phyloP scores from a whole-genome alignment of 1,140 invertebrate genomes.

The Procambarus virginalis region DNA sequence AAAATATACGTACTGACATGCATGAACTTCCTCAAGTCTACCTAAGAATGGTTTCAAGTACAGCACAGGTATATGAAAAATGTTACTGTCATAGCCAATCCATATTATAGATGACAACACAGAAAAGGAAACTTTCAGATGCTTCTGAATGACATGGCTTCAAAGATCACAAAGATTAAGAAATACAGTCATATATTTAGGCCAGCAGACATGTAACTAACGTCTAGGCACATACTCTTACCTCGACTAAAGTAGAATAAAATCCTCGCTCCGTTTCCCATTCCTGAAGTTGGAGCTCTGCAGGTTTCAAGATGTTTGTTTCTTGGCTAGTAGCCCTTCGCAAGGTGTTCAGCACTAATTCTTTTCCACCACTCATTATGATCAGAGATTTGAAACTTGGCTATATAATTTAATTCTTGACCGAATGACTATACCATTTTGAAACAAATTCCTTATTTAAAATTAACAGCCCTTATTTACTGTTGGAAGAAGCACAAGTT shows the following conservation, averaged over 20 bases:
- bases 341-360: slow-evolving; percentile 80
- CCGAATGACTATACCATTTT: background rate
- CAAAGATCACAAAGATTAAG: no score
- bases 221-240: background rate
- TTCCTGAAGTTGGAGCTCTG: slow-evolving; percentile 87
- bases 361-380: slow-evolving; percentile 65
- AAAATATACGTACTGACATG: no score
- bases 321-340: slow-evolving; percentile 89
- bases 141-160: no score
- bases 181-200: no score
- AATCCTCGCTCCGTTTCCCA: slow-evolving; percentile 93
- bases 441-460: background rate
- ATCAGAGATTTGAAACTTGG: background rate
- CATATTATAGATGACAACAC: no score
- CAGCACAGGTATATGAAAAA: no score
- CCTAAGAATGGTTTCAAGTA: no score
- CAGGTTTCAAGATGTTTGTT: slow-evolving; percentile 87
- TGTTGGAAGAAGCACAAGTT: slow-evolving; percentile 43
- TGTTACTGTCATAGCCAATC: no score
- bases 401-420: background rate
- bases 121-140: no score
- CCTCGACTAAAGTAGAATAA: slow-evolving; percentile 85
- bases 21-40: no score
- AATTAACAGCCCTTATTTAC: background rate
- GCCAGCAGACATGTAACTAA: no score